These are phyloP conservation scores for Okapia johnstoni DNA, from an alignment of 2,113 vertebrate species.

Conservation along the genomic window DNA sequence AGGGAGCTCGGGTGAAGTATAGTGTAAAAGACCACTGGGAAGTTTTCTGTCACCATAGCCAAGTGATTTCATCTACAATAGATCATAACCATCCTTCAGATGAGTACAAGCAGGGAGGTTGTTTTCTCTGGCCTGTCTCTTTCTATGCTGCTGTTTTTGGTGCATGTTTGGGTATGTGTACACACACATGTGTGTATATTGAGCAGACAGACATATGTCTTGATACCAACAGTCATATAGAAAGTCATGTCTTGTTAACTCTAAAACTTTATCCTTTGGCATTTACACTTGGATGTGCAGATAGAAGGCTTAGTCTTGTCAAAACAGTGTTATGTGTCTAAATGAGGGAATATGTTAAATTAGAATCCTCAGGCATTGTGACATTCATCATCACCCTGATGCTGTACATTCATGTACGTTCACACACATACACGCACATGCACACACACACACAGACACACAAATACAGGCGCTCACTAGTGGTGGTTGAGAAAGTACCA, in stretches of 20 bases:
- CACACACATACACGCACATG: neutral
- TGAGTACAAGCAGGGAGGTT: conserved; percentile 22
- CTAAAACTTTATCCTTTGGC: neutral
- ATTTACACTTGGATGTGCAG: neutral
- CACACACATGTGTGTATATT: neutral
- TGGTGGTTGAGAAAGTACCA: neutral
- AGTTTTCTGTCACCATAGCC: conserved; percentile 38
- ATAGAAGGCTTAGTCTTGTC: neutral
- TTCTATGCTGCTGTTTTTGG: neutral
- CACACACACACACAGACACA: neutral
- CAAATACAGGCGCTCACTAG: neutral
- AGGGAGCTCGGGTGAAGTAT: conserved; percentile 56
- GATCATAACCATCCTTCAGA: conserved; percentile 48
- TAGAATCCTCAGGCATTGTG: neutral
- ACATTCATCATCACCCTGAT: neutral
- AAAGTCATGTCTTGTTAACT: neutral
- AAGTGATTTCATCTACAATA: conserved; percentile 63
- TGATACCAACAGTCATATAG: neutral
- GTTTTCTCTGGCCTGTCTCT: neutral
- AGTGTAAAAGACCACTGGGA: conserved; percentile 67
- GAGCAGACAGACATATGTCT: neutral
- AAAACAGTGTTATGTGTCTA: neutral
- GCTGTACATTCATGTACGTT: neutral
- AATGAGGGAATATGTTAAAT: neutral
- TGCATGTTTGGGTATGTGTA: neutral